Evolutionary conservation across 2,797 vertebrate species (phyloP).

Genomic region (Rousettus madagascariensis): DNA sequence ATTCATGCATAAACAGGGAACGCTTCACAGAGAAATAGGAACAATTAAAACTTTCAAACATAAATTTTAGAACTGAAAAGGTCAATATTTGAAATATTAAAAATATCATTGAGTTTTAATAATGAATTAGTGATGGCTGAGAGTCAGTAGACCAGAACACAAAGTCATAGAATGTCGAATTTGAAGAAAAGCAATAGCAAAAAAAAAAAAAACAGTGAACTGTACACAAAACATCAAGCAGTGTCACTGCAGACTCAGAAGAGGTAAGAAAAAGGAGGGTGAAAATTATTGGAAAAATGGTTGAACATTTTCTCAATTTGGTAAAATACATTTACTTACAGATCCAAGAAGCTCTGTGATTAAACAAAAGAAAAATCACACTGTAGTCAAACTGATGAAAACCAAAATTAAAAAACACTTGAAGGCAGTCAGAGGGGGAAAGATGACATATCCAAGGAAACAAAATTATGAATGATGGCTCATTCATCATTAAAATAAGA

Average conservation of each 20-base stretch:
- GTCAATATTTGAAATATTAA: not conserved
- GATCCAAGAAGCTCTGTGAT: not conserved
- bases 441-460: not conserved
- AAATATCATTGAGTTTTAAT: not conserved
- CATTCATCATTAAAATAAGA: not conserved
- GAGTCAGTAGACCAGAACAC: not conserved
- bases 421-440: not conserved
- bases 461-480: not conserved
- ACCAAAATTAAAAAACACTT: not conserved
- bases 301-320: not conserved
- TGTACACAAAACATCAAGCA: not conserved
- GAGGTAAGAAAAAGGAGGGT: not conserved
- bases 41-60: not conserved
- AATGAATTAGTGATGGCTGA: not conserved
- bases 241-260: not conserved
- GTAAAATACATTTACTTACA: not conserved
- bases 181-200: not conserved
- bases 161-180: not conserved
- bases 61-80: not conserved
- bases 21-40: not conserved
- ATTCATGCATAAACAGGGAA: not conserved
- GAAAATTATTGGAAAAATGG: not conserved
- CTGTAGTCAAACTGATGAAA: not conserved
- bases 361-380: not conserved
- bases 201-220: not conserved